Percentiles rank a stretch among this genome's conserved stretches.
Evolutionary conservation across 2,888 invertebrate species (phyloP).

Genomic region (Leptopilina syphax): DNA sequence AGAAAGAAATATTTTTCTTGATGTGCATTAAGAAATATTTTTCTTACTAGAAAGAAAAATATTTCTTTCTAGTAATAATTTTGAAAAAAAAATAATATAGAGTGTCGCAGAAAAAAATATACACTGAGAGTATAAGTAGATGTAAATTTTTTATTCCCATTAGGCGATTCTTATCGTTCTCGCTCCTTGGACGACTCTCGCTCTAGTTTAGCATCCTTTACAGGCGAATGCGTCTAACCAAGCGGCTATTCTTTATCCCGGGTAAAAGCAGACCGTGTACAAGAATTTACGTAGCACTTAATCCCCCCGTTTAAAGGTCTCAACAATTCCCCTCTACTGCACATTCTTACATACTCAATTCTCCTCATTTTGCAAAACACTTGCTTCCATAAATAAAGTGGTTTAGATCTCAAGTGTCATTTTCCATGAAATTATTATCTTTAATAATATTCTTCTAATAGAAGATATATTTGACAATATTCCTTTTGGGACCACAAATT

Average conservation of each 20-base stretch:
- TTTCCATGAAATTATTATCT: background rate
- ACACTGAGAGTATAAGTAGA: background rate
- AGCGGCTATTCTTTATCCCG: slow-evolving; percentile 71
- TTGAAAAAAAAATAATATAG: too few relatives aligned
- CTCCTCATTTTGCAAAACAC: slow-evolving; percentile 9
- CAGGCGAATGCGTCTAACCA: slow-evolving; percentile 44
- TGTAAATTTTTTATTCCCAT: slow-evolving; percentile 17
- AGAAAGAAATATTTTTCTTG: too few relatives aligned
- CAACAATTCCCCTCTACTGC: slow-evolving; percentile 68
- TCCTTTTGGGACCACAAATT: too few relatives aligned
- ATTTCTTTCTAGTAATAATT: too few relatives aligned
- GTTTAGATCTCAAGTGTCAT: background rate
- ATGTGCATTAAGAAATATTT: too few relatives aligned
- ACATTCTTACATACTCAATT: slow-evolving; percentile 58
- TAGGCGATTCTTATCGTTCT: slow-evolving; percentile 29
- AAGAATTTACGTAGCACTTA: slow-evolving; percentile 76
- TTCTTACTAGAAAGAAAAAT: too few relatives aligned
- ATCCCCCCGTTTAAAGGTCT: slow-evolving; percentile 73
- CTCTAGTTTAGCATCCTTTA: slow-evolving; percentile 15
- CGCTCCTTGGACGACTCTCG: slow-evolving; percentile 1
- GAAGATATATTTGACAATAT: too few relatives aligned
- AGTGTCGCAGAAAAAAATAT: too few relatives aligned
- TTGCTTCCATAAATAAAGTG: background rate
- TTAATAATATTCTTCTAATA: background rate
- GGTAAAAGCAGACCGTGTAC: slow-evolving; percentile 59